Conservation (phyloP, 2,113 vertebrate genomes). For the Sprattus sprattus region DNA sequence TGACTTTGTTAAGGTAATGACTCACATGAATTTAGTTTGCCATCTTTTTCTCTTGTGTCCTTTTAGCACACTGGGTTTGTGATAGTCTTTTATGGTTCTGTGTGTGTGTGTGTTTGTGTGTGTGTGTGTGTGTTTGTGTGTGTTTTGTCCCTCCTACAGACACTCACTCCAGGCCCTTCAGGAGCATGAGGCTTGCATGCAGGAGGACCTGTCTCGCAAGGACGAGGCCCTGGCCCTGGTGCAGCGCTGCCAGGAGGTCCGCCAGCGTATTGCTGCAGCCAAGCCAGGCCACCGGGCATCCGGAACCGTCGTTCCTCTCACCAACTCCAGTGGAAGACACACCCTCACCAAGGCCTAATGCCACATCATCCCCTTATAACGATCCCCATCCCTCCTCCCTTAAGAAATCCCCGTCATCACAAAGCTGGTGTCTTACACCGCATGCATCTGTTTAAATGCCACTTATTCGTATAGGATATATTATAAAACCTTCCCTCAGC, state of each 20-base stretch:
- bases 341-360: constrained; percentile 56
- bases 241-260: constrained; percentile 60
- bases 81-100: neutral
- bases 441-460: no score
- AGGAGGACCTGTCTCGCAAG: constrained; percentile 78
- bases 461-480: no score
- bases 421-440: neutral
- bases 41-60: no score
- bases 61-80: no score
- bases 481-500: no score
- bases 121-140: neutral
- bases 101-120: neutral
- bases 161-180: constrained; percentile 76
- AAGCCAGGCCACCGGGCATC: neutral
- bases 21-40: no score
- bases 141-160: constrained; percentile 59
- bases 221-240: constrained; percentile 67
- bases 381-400: neutral
- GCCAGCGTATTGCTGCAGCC: constrained; percentile 44
- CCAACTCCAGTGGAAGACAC: constrained; percentile 68
- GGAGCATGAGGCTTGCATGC: constrained; percentile 79
- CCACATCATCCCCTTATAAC: neutral
- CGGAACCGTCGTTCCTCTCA: constrained; percentile 54
- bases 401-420: no score
- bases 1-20: no score